phyloP scores from a whole-genome alignment of 2,888 invertebrate genomes.

The Oscheius onirici region DNA sequence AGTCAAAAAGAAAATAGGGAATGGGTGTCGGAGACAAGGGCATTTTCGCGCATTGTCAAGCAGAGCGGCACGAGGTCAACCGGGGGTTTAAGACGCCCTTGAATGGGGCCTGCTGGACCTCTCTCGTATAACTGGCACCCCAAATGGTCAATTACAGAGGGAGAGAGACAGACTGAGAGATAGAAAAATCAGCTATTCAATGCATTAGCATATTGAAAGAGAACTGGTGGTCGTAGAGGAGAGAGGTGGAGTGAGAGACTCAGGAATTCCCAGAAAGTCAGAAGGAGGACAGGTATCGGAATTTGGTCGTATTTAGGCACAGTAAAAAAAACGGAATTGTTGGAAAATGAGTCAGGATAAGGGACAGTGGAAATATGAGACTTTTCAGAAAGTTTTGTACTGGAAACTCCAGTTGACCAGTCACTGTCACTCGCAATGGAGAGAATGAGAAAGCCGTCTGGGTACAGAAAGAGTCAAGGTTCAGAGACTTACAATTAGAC shows the following conservation, averaged over 20 bases:
- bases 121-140: background rate
- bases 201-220: background rate
- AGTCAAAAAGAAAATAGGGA: background rate
- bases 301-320: no score
- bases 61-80: background rate
- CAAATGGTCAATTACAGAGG: background rate
- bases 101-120: background rate
- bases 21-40: background rate
- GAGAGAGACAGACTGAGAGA: background rate
- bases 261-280: no score
- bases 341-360: no score
- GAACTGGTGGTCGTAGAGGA: background rate
- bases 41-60: conserved; percentile 4
- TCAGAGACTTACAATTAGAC: no score
- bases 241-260: background rate
- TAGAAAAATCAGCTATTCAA: background rate
- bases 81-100: conserved; percentile 16
- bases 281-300: no score
- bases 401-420: no score
- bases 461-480: no score
- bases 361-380: no score
- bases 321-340: no score
- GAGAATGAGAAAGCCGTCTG: no score
- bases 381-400: no score
- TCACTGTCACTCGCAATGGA: no score